Conservation (phyloP, 2,888 invertebrate species). For the Microctonus hyperodae region DNA sequence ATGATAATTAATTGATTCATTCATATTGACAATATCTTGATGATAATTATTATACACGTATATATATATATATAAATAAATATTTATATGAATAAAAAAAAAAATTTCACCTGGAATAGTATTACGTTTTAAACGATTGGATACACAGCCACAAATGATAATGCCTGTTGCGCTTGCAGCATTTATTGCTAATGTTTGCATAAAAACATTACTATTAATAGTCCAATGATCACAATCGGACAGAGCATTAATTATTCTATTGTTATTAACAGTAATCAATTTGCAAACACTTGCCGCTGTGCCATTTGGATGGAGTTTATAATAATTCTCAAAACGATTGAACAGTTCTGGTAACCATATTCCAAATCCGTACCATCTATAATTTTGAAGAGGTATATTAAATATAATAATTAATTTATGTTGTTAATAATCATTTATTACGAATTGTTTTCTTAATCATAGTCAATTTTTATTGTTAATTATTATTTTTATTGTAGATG, state of each 20-base stretch:
- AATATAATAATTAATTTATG: no score
- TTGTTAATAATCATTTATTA: background rate
- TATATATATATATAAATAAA: no score
- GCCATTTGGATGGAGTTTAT: slow-evolving; percentile 63
- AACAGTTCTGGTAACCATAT: slow-evolving; percentile 83
- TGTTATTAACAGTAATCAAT: slow-evolving; percentile 48
- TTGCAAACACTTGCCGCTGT: slow-evolving; percentile 65
- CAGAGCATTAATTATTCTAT: background rate
- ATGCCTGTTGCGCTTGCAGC: slow-evolving; percentile 72
- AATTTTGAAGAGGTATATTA: background rate
- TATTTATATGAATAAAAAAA: background rate
- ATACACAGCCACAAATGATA: slow-evolving; percentile 70
- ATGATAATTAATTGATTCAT: no score
- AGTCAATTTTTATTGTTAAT: no score
- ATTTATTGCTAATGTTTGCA: slow-evolving; percentile 73
- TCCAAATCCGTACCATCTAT: slow-evolving; percentile 74
- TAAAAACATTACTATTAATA: slow-evolving; percentile 71
- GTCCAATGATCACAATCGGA: slow-evolving; percentile 63
- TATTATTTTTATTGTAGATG: slow-evolving; percentile 11
- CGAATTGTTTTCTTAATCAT: background rate
- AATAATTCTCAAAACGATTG: slow-evolving; percentile 65
- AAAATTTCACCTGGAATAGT: slow-evolving; percentile 57
- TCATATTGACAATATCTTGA: no score
- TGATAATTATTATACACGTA: no score
- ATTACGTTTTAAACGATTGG: slow-evolving; percentile 54